Percentiles rank a stretch among this genome's conserved stretches.
Evolutionary conservation across 2,888 invertebrate species (phyloP).

Genomic region (Phanerotoma sp.): DNA sequence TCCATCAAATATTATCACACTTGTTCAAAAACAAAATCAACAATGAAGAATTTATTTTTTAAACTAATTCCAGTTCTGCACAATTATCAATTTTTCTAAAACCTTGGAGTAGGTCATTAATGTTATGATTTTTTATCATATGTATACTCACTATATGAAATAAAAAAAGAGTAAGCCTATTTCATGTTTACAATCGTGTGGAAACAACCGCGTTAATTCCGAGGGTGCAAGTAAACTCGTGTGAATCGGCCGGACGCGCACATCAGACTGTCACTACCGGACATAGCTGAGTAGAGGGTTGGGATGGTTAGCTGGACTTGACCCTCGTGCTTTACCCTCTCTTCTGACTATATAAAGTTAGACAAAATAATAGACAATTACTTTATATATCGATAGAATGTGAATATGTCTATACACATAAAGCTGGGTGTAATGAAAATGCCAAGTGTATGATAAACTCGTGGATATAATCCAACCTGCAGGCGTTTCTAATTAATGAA

Average conservation of each 20-base stretch:
- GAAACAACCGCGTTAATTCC: not conserved
- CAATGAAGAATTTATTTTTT: not conserved
- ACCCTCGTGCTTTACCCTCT: slow-evolving; percentile 30
- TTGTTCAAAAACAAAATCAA: no score
- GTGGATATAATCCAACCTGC: not conserved
- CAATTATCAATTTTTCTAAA: no score
- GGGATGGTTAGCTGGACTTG: slow-evolving; percentile 38
- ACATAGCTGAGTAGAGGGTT: slow-evolving; percentile 5
- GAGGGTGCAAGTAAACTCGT: slow-evolving; percentile 13
- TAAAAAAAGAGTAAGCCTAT: not conserved
- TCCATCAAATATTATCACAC: no score
- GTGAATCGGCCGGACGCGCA: slow-evolving; percentile 36
- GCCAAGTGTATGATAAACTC: not conserved
- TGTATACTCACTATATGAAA: not conserved
- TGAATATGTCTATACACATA: no score
- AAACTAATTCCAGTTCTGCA: no score
- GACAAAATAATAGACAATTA: not conserved
- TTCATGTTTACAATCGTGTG: slow-evolving; percentile 2
- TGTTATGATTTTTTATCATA: no score
- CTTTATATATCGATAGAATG: no score
- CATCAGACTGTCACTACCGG: slow-evolving; percentile 39
- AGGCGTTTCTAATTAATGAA: slow-evolving; percentile 12
- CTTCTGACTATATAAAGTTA: not conserved
- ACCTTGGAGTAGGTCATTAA: no score
- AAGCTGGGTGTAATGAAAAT: not conserved